Evolutionary conservation across 2,113 vertebrate genomes (phyloP), one percentile per base, ranked within the genome.

Genomic region (Oreochromis tanganicae): DNA sequence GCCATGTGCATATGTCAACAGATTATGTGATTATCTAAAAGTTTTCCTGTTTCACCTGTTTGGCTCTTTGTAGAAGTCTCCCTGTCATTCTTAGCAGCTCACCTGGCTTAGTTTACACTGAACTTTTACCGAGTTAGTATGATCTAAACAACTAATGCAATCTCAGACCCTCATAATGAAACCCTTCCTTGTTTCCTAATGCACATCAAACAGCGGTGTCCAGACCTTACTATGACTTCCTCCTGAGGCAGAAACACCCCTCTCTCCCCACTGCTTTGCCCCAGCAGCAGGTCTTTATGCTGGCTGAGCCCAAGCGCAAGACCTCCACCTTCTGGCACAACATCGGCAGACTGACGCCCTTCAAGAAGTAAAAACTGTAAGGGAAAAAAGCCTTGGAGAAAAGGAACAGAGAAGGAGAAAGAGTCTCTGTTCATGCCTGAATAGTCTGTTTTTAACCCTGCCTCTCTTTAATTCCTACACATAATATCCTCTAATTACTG

Each of bases 261-360:
- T 96, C 96, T 1, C 93, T 98, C 81, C 97, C 98, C 17, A 94
- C 95, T 4, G 96, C 96, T 38, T 91, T 97, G 83, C 97, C 98
- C 4, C 97, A 98, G 96, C 98, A 98, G 94, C 98, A 99, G 86
- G 97, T 98, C 90, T 97, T 98, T 95, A 97, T 98, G 97, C 91
- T 99, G 95, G 97, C 97, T 4, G 98, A 99, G 93, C 98, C 98
- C 91, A 99, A 98, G 91, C 97, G 97, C 95, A 99, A 99, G 95
- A 97, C 97, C 59, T 98, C 97, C 81, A 98, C 98, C 94, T 99
- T 99, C 96, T 99, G 98, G 98, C 98, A 99, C 95, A 98, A 97
- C 95, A 98, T 99, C 78, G 98, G 98, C 93, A 95, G 97, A 91
- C 96, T 99, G 96, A 97, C 98, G 0, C 98, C 98, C 5, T 99